These are phyloP conservation scores for Halocynthia aurantium DNA, from an alignment of 23 tunicate genomes.

Conservation along the genomic window DNA sequence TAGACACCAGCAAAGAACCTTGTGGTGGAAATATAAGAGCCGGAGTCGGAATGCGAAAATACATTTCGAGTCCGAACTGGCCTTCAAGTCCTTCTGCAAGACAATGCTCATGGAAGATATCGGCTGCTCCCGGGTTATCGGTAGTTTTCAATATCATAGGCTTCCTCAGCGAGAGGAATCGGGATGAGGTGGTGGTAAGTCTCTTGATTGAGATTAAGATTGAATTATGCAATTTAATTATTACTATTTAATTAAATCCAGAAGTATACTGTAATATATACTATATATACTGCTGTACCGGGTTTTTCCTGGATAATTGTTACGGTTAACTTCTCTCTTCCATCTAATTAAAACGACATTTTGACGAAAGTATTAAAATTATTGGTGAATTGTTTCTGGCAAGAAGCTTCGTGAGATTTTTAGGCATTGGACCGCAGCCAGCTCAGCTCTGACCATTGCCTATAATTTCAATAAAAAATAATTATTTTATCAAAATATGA, in stretches of 20 bases:
- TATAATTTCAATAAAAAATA: too few relatives aligned
- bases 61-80: slow-evolving; percentile 21
- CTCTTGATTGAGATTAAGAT: too few relatives aligned
- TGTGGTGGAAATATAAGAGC: slow-evolving; percentile 16
- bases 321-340: not conserved
- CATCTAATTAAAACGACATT: not conserved
- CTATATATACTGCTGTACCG: not conserved
- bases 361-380: too few relatives aligned
- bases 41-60: not conserved
- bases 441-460: too few relatives aligned
- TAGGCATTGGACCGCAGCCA: too few relatives aligned
- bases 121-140: slow-evolving; percentile 4
- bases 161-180: not conserved
- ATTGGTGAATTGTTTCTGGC: too few relatives aligned
- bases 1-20: slow-evolving; percentile 12
- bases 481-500: too few relatives aligned
- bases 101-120: slow-evolving; percentile 14
- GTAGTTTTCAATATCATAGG: slow-evolving; percentile 13
- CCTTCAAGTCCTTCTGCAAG: slow-evolving; percentile 7
- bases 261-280: not conserved
- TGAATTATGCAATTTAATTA: too few relatives aligned
- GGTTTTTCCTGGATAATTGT: not conserved
- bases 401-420: too few relatives aligned
- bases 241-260: too few relatives aligned
- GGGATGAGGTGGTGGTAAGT: slow-evolving; percentile 13